Evolutionary conservation across 2,797 vertebrate species (phyloP), one percentile per base, ranked within the genome.

Genomic region (Phrynocephalus forsythii): DNA sequence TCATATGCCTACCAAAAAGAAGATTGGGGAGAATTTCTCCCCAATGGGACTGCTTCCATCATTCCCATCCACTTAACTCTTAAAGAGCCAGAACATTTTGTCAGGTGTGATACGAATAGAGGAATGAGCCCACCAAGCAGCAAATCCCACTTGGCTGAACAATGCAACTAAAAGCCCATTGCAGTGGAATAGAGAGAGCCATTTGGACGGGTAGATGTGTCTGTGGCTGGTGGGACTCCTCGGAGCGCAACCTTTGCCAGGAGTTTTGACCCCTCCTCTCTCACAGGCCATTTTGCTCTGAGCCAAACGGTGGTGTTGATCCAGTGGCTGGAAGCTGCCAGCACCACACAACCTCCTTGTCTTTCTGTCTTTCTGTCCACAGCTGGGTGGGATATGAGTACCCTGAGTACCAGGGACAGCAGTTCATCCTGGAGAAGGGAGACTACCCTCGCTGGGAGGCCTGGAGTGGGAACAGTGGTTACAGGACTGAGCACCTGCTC

Each of bases 381-480:
- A 99, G 98, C 75, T 99, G 98, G 98, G 97, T 99, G 91, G 98
- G 98, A 73, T 99, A 97, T 16, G 98, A 99, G 94, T 98, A 99
- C 93, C 98, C 98, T 0, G 98, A 99, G 94, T 99, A 98, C 97
- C 98, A 99, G 96, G 99, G 99, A 85, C 98, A 99, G 96, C 98
- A 99, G 96, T 99, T 99, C 91, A 98, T 99, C 94, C 96, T 99
- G 96, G 99, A 99, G 97, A 99, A 99, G 94, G 98, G 98, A 60
- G 98, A 99, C 94, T 99, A 99, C 76, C 98, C 99, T 86, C 97
- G 97, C 91, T 99, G 98, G 92, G 98, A 98, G 89, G 97, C 98
- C 91, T 99, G 98, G 98, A 99, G 98, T 0, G 98, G 98, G 91
- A 99, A 98, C 96, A 98, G 98, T 24, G 96, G 98, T 95, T 99